These are phyloP conservation scores for Takifugu rubripes DNA, from an alignment of 2,797 vertebrate species.

Conservation along the genomic window DNA sequence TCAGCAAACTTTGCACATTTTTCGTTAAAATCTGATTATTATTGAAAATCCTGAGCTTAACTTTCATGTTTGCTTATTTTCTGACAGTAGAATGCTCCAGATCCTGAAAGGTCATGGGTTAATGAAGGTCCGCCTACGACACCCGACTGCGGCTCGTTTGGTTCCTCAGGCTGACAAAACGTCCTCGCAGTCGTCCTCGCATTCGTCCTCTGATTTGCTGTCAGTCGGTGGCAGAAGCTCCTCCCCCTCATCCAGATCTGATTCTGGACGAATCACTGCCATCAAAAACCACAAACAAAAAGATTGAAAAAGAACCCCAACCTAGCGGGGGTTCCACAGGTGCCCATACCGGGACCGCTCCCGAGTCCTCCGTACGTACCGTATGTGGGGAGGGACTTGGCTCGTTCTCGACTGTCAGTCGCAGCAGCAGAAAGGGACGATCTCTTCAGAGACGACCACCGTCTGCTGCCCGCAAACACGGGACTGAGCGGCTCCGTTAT, in stretches of 20 bases:
- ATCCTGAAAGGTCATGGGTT: too few species aligned
- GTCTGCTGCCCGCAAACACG: constrained; percentile 35
- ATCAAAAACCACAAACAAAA: neutral
- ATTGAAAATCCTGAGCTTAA: too few species aligned
- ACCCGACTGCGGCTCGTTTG: neutral
- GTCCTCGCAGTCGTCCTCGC: constrained; percentile 38
- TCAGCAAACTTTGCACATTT: too few species aligned
- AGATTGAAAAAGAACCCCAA: neutral
- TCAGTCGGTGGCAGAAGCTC: neutral
- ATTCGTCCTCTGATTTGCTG: constrained; percentile 42
- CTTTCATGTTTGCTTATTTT: too few species aligned
- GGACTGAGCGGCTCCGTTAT: neutral
- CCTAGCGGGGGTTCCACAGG: neutral
- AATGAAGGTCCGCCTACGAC: neutral
- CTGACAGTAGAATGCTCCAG: neutral
- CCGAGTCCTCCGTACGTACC: constrained; percentile 60
- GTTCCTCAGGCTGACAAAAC: constrained; percentile 16
- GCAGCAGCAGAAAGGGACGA: constrained; percentile 55
- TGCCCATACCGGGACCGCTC: too few species aligned
- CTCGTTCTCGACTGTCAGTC: constrained; percentile 70
- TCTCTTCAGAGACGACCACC: constrained; percentile 74
- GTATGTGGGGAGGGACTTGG: constrained; percentile 78
- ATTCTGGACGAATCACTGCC: constrained; percentile 37
- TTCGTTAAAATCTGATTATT: too few species aligned
- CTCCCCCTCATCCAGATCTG: constrained; percentile 29